These are phyloP conservation scores for Paralichthys olivaceus DNA, from an alignment of 2,113 vertebrate species.

Conservation along the genomic window DNA sequence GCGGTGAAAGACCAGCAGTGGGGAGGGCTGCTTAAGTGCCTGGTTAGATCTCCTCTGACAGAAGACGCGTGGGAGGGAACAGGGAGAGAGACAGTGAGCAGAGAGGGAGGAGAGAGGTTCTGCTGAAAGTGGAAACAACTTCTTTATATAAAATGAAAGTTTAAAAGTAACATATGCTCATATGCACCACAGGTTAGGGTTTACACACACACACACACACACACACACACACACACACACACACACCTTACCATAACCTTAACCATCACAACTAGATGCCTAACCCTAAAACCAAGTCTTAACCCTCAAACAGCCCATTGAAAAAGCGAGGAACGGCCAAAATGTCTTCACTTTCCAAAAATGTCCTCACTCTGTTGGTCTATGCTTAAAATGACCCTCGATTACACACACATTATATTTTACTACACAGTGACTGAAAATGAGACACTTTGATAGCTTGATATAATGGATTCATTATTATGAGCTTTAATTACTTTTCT, in stretches of 20 bases:
- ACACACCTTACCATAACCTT: neutral
- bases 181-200: too few relatives aligned
- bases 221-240: neutral
- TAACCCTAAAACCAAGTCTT: too few relatives aligned
- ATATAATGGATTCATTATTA: too few relatives aligned
- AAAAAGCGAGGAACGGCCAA: too few relatives aligned
- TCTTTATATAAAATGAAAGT: neutral
- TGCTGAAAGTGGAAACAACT: slow-evolving; percentile 12
- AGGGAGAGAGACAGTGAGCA: slow-evolving; percentile 23
- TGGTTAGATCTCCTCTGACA: slow-evolving; percentile 52
- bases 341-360: too few relatives aligned
- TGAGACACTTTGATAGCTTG: too few relatives aligned
- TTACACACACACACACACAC: neutral
- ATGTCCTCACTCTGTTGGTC: too few relatives aligned
- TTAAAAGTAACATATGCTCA: slow-evolving; percentile 12
- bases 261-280: neutral
- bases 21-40: slow-evolving; percentile 47
- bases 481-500: too few relatives aligned
- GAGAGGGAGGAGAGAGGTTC: neutral
- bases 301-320: too few relatives aligned
- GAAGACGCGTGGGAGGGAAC: slow-evolving; percentile 48
- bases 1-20: slow-evolving; percentile 46
- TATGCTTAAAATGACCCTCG: too few relatives aligned
- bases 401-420: too few relatives aligned
- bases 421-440: too few relatives aligned